Evolutionary conservation across 2,113 vertebrate genomes (phyloP), one percentile per base, ranked within the genome.

Genomic region (Lasiurus cinereus): DNA sequence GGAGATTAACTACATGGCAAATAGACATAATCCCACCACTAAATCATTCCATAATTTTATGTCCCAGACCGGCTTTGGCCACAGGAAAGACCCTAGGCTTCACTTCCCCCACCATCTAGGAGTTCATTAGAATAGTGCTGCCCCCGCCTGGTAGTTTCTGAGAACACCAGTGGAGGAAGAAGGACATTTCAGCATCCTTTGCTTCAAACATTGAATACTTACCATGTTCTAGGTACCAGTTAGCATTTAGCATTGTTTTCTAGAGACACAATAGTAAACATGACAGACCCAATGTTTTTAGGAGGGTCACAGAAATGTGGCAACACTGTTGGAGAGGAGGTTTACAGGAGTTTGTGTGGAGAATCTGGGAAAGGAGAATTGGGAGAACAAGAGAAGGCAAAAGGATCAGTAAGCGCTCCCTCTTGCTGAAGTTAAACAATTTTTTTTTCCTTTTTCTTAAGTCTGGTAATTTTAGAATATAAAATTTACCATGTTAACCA

Each of bases 51-150:
- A n/a, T 36, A 19, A n/a, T 6, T 24, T 22, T 9, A 22, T 0
- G 8, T 19, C 67, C 18, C 9, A 36, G 9, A 21, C 33, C 48
- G 62, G 10, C 39, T 76, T 46, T 48, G 82, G 31, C 36, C 14
- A 24, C 4, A 18, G 15, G 46, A 69, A 66, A 16, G 19, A 22
- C 8, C 14, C 10, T 1, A 3, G 24, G 13, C 29, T 31, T 21
- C 21, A 8, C 29, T 2, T 8, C 8, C 22, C 8, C 6, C 22
- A 8, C 18, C 2, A 2, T 31, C 18, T 24, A 50, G 33, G 19
- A 22, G n/a, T 27, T 73, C 16, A 12, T 8, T 52, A 29, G 59
- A 62, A 39, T 33, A 33, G 50, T 54, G 43, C 73, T 83, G 88
- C 89, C 78, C 62, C 29, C 27, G 6, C n/a, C 67, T 94, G 90